Conservation (phyloP, 2,888 invertebrate genomes). For the Chorisops tibialis region DNA sequence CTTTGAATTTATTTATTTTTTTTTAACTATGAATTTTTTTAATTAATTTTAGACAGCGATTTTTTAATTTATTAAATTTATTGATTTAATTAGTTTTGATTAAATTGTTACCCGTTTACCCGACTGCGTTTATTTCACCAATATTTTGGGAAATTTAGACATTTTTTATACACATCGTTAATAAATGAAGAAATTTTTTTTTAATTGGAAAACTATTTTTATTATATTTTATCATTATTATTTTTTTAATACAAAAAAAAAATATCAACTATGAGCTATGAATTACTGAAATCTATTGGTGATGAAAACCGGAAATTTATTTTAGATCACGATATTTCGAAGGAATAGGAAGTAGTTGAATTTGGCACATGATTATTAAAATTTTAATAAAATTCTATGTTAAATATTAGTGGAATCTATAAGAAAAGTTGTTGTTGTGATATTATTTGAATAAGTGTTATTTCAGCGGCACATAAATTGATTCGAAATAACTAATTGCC, state of each 20-base stretch:
- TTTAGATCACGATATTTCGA: neutral
- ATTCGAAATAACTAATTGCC: neutral
- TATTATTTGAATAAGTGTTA: neutral
- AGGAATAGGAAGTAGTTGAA: neutral
- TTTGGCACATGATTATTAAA: conserved; percentile 3
- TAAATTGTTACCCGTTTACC: conserved; percentile 20
- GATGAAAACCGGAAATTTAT: neutral
- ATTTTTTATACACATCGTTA: too few relatives aligned
- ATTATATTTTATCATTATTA: neutral
- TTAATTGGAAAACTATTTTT: neutral
- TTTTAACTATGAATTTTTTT: too few relatives aligned
- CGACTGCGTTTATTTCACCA: conserved; percentile 19
- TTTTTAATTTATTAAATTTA: too few relatives aligned
- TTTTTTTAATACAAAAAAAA: too few relatives aligned
- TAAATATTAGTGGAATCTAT: neutral
- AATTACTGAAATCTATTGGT: neutral
- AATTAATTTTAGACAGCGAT: too few relatives aligned
- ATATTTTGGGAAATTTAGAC: conserved; percentile 11
- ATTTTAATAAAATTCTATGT: neutral
- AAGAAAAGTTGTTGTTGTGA: too few relatives aligned
- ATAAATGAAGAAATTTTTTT: neutral
- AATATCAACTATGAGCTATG: too few relatives aligned
- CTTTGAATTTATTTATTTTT: too few relatives aligned
- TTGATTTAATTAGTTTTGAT: conserved; percentile 2
- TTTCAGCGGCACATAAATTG: too few relatives aligned